phyloP scores from a whole-genome alignment of 2,113 vertebrate species.

The Sarotherodon lohbergeri region DNA sequence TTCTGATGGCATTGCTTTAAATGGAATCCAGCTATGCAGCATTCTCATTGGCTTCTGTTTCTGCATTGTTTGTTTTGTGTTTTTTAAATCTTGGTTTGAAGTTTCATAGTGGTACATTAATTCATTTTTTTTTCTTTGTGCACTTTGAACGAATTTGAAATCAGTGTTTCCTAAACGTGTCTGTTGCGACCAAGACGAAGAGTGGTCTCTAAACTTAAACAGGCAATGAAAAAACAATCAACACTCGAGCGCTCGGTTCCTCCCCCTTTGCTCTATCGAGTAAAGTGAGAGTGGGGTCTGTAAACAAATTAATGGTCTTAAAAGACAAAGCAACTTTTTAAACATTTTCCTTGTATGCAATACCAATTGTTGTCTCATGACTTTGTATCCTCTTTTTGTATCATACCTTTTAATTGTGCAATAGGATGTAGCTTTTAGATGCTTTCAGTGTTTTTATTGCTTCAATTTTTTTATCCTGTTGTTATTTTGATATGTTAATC shows the following conservation, averaged over 20 bases:
- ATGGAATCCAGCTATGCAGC: conserved; percentile 99
- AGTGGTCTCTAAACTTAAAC: conserved; percentile 85
- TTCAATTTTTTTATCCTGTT: conserved; percentile 46
- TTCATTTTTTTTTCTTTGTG: not conserved
- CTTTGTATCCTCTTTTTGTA: conserved; percentile 70
- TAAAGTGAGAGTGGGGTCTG: conserved; percentile 68
- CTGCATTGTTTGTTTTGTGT: conserved; percentile 58
- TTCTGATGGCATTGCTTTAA: conserved; percentile 85
- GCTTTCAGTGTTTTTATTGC: conserved; percentile 73
- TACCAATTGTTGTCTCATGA: conserved; percentile 72
- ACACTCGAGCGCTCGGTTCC: conserved; percentile 57
- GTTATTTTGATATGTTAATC: conserved; percentile 54
- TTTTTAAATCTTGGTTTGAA: conserved; percentile 56
- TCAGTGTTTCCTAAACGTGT: conserved; percentile 80
- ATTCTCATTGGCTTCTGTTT: conserved; percentile 81
- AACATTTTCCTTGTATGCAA: conserved; percentile 81
- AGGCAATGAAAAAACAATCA: conserved; percentile 86
- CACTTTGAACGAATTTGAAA: conserved; percentile 68
- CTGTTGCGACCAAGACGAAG: conserved; percentile 75
- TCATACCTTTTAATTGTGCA: conserved; percentile 92
- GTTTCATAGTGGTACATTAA: conserved; percentile 42
- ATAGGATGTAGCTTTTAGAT: conserved; percentile 91
- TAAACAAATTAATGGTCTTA: conserved; percentile 81
- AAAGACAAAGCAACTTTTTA: conserved; percentile 80
- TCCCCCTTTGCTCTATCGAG: conserved; percentile 32